phyloP scores from a whole-genome alignment of 2,113 vertebrate species.

The Plotosus lineatus region DNA sequence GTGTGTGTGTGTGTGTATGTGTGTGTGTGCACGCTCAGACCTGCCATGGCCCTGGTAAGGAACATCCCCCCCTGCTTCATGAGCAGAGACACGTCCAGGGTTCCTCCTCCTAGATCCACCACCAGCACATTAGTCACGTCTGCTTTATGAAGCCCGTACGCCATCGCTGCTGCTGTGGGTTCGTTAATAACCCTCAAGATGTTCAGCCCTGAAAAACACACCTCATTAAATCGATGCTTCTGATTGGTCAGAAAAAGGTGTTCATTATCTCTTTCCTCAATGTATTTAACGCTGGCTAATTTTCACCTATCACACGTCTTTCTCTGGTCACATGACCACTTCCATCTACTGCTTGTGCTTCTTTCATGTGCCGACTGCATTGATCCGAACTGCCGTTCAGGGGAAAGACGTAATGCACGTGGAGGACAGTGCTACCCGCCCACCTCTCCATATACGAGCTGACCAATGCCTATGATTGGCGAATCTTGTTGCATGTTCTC shows the following conservation, averaged over 20 bases:
- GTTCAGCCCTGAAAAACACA: slow-evolving; percentile 76
- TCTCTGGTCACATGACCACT: no score
- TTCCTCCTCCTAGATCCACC: slow-evolving; percentile 95
- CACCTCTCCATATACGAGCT: no score
- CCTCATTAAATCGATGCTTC: background rate
- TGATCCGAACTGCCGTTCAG: no score
- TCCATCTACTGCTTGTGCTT: no score
- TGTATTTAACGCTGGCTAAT: no score
- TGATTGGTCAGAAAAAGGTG: background rate
- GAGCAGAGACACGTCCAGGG: slow-evolving; percentile 91
- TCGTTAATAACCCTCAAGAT: slow-evolving; percentile 92
- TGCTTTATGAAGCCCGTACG: slow-evolving; percentile 93
- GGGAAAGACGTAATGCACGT: no score
- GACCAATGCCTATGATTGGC: no score
- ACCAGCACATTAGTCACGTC: slow-evolving; percentile 94
- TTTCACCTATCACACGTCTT: no score
- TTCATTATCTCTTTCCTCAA: no score
- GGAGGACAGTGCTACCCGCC: no score
- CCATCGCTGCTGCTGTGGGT: slow-evolving; percentile 96
- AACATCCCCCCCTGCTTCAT: slow-evolving; percentile 99
- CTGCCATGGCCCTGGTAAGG: slow-evolving; percentile 95
- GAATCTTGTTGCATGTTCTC: no score
- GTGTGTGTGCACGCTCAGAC: slow-evolving; percentile 66
- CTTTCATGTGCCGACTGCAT: no score
- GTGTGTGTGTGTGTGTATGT: background rate